Evolutionary conservation across 2,113 vertebrate genomes (phyloP).

Genomic region (Sus scrofa): T2T-Sscrofa CM000818.6:68197001-68197500

Average conservation of each 20-base stretch:
- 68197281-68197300: neutral
- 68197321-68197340: neutral
- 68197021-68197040: constrained; percentile 16
- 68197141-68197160: neutral
- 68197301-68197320: neutral
- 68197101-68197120: constrained; percentile 49
- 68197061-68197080: constrained; percentile 21
- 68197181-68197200: neutral
- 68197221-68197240: neutral
- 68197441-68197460: neutral
- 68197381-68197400: neutral
- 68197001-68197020: neutral
- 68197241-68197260: constrained; percentile 25
- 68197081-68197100: constrained; percentile 12
- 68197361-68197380: neutral
- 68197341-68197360: constrained; percentile 4
- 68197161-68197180: constrained; percentile 25
- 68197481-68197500: no score
- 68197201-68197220: neutral
- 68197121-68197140: neutral
- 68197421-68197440: neutral
- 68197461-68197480: neutral
- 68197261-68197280: neutral
- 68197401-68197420: neutral
- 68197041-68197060: constrained; percentile 21